phyloP scores from a whole-genome alignment of 2,113 vertebrate species.

The Forbesichthys agassizii region DNA sequence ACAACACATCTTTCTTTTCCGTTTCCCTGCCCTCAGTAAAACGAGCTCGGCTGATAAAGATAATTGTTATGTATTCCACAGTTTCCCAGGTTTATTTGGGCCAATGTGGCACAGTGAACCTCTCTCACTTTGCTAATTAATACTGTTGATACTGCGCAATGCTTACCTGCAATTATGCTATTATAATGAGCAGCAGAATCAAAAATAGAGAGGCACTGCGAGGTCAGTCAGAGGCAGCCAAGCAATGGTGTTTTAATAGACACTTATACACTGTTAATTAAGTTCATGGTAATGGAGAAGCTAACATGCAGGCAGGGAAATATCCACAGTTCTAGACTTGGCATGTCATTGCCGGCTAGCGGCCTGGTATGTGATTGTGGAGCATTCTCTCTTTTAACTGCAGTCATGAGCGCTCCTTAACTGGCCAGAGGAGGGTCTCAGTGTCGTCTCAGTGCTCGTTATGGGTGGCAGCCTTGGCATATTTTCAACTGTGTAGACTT shows the following conservation, averaged over 20 bases:
- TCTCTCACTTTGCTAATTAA: constrained; percentile 77
- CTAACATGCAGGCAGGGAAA: constrained; percentile 50
- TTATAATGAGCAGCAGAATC: constrained; percentile 77
- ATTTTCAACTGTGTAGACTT: constrained; percentile 60
- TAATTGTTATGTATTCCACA: constrained; percentile 75
- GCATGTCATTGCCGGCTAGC: constrained; percentile 40
- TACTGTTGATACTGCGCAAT: constrained; percentile 72
- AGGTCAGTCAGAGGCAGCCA: constrained; percentile 75
- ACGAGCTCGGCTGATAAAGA: constrained; percentile 62
- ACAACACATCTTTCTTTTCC: constrained; percentile 53
- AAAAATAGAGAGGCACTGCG: constrained; percentile 59
- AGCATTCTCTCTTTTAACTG: constrained; percentile 51
- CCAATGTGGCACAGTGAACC: constrained; percentile 68
- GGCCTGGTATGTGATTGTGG: constrained; percentile 45
- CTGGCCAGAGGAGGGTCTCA: constrained; percentile 68
- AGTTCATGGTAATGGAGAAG: constrained; percentile 68
- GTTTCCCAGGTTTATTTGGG: constrained; percentile 72
- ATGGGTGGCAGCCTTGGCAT: constrained; percentile 61
- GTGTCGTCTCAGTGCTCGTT: constrained; percentile 69
- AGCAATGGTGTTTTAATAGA: constrained; percentile 80
- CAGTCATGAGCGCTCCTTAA: constrained; percentile 43
- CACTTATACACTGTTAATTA: constrained; percentile 82
- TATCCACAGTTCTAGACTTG: constrained; percentile 51
- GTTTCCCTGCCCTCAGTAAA: constrained; percentile 67
- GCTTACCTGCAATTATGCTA: constrained; percentile 80